Evolutionary conservation across 1,140 invertebrate species (phyloP).

Genomic region (Coenobita brevimanus): DNA sequence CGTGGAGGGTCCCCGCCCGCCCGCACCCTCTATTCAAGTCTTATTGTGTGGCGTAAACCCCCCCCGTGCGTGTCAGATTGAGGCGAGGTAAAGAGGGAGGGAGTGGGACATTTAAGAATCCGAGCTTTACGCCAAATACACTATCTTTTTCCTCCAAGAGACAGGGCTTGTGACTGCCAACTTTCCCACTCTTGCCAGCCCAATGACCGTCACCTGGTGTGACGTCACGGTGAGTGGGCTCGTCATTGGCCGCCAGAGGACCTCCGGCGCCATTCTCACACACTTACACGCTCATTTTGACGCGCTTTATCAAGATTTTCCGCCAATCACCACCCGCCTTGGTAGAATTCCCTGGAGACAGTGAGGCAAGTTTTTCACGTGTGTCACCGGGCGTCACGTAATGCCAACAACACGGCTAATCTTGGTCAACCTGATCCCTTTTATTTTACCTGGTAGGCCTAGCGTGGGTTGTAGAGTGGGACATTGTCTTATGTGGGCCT

Average conservation of each 20-base stretch:
- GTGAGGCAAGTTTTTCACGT: constrained; percentile 16
- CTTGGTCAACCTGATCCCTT: neutral
- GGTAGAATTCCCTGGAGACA: constrained; percentile 24
- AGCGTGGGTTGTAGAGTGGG: too few relatives aligned
- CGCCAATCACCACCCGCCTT: constrained; percentile 49
- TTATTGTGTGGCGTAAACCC: constrained; percentile 16
- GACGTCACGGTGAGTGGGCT: constrained; percentile 25
- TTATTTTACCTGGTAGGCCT: neutral
- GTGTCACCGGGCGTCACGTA: neutral
- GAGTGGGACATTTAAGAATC: neutral
- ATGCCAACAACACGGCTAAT: neutral
- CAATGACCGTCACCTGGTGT: constrained; percentile 36
- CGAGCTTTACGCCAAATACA: neutral
- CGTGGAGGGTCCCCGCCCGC: constrained; percentile 26
- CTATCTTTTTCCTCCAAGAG: constrained; percentile 20
- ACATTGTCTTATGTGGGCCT: too few relatives aligned
- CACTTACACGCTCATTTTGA: constrained; percentile 59
- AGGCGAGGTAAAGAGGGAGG: too few relatives aligned
- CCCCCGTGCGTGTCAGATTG: constrained; percentile 11
- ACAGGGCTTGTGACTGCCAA: constrained; percentile 20
- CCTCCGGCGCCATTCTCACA: constrained; percentile 44
- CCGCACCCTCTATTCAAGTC: constrained; percentile 39
- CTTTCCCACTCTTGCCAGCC: constrained; percentile 29
- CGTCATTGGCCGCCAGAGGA: constrained; percentile 49
- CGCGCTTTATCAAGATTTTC: constrained; percentile 59